Conservation (phyloP, 2,797 vertebrate genomes). For the Onychomys torridus region DNA sequence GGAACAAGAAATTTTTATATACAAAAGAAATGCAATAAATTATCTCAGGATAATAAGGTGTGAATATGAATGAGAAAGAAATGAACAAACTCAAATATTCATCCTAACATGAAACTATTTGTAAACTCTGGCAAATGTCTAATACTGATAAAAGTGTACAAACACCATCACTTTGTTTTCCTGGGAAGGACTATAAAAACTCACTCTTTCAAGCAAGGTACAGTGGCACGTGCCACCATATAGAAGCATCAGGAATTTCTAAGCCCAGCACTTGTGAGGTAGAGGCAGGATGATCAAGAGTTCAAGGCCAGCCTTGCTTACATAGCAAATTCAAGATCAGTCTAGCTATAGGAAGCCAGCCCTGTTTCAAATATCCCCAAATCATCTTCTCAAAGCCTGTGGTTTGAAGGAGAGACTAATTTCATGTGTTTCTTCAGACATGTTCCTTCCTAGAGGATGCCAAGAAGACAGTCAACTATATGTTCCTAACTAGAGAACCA, state of each 20-base stretch:
- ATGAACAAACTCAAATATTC: slow-evolving; percentile 10
- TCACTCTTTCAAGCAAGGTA: neutral
- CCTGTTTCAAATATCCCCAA: neutral
- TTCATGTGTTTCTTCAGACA: slow-evolving; percentile 6
- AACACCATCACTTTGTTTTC: neutral
- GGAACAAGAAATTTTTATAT: neutral
- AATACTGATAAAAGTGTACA: slow-evolving; percentile 39
- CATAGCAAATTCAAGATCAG: neutral
- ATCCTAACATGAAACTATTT: slow-evolving; percentile 16
- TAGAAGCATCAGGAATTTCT: neutral
- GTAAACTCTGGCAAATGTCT: neutral
- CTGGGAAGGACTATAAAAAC: slow-evolving; percentile 4
- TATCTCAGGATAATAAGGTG: neutral
- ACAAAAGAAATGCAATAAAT: slow-evolving; percentile 25
- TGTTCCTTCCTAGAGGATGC: neutral
- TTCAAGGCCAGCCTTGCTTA: neutral
- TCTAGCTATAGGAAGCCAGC: neutral
- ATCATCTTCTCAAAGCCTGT: neutral
- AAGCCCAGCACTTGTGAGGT: neutral
- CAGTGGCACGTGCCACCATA: neutral
- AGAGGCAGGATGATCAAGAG: neutral
- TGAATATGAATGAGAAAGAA: neutral
- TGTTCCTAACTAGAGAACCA: neutral
- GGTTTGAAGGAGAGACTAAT: slow-evolving; percentile 2
- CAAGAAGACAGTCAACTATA: neutral